Conservation (phyloP, 1,140 invertebrate genomes). For the Amphibalanus amphitrite region DNA sequence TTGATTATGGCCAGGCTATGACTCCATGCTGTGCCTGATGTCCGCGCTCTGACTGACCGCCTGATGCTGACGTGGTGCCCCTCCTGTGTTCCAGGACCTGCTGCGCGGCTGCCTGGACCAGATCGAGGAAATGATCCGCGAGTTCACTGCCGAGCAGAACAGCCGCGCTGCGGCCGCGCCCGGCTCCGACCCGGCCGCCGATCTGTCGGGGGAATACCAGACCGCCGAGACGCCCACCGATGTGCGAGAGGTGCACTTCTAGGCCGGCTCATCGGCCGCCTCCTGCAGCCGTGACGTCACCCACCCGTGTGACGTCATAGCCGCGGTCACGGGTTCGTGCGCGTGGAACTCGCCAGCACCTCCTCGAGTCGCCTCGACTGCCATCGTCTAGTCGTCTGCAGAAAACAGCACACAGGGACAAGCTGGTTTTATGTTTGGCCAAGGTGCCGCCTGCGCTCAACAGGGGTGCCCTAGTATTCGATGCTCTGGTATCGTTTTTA, state of each 20-base stretch:
- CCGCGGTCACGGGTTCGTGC: background rate
- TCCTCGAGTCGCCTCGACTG: no score
- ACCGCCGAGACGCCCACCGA: constrained; percentile 1
- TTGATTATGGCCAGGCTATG: no score
- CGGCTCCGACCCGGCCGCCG: background rate
- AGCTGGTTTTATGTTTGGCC: no score
- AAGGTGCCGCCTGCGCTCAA: no score
- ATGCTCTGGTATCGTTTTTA: no score
- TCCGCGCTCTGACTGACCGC: no score
- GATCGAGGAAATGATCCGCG: background rate
- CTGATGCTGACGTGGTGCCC: background rate
- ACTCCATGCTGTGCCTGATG: no score
- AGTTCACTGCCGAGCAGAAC: background rate
- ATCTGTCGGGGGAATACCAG: background rate
- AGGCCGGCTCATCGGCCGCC: background rate
- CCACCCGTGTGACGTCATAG: background rate
- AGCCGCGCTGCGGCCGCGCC: no score
- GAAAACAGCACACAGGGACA: no score
- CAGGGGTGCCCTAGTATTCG: no score
- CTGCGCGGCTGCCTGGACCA: background rate
- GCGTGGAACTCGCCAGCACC: background rate
- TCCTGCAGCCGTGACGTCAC: background rate
- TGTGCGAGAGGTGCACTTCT: background rate
- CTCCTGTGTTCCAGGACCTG: background rate
- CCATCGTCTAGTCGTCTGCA: no score